phyloP scores from a whole-genome alignment of 2,113 vertebrate species.

The Myiozetetes cayanensis region DNA sequence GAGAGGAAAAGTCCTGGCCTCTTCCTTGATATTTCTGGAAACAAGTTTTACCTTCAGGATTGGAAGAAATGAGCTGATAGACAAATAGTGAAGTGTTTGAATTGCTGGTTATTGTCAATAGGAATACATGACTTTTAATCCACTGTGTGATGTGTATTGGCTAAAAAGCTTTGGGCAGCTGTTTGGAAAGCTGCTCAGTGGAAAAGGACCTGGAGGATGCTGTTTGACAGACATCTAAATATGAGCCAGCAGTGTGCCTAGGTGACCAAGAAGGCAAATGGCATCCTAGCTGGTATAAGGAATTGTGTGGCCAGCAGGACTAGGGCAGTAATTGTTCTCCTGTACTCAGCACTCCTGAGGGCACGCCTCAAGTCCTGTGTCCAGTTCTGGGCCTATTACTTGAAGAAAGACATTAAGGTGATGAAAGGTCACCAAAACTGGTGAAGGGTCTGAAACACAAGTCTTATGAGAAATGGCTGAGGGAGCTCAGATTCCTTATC shows the following conservation, averaged over 20 bases:
- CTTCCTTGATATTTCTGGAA: not conserved
- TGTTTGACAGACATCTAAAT: not conserved
- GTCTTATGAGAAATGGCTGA: fast-evolving
- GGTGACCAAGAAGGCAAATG: not conserved
- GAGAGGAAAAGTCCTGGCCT: not conserved
- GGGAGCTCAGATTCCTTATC: fast-evolving
- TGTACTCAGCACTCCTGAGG: not conserved
- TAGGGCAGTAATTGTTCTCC: not conserved
- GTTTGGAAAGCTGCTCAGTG: not conserved
- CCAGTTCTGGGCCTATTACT: not conserved
- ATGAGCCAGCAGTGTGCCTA: not conserved
- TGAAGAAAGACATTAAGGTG: not conserved
- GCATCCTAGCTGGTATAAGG: not conserved
- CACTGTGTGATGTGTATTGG: not conserved
- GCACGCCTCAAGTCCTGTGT: fast-evolving
- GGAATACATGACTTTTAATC: not conserved
- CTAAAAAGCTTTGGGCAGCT: not conserved
- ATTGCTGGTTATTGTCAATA: not conserved
- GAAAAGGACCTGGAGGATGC: not conserved
- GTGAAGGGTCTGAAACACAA: not conserved
- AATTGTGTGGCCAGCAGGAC: not conserved
- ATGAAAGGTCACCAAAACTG: fast-evolving
- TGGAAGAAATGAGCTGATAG: not conserved
- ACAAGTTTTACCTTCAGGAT: not conserved
- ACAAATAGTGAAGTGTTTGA: not conserved